Percentiles rank a stretch among this genome's conserved stretches.
Conservation (phyloP, 2,113 vertebrate genomes). For the Microcebus lehilahytsara region DNA sequence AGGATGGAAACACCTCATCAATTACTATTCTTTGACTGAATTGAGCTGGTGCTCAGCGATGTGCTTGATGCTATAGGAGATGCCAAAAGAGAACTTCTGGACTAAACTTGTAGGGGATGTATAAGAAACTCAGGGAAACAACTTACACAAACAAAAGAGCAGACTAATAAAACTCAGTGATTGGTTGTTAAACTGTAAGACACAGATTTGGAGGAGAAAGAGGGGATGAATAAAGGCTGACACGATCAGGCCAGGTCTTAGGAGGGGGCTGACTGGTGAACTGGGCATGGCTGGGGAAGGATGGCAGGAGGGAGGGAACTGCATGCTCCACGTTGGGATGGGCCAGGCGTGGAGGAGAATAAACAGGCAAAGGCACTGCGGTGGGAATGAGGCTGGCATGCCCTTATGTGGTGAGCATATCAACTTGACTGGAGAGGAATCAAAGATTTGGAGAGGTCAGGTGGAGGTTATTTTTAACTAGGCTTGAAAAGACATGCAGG, state of each 20-base stretch:
- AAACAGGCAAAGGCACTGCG: background rate
- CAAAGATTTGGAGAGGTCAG: background rate
- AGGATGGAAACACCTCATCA: background rate
- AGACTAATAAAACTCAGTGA: background rate
- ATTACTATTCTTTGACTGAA: background rate
- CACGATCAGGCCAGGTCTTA: background rate
- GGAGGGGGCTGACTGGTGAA: background rate
- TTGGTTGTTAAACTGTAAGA: background rate
- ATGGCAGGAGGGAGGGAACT: background rate
- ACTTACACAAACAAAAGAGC: background rate
- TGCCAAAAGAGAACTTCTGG: constrained; percentile 10
- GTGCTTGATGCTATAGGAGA: constrained; percentile 10
- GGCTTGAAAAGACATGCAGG: background rate
- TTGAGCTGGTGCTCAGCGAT: background rate
- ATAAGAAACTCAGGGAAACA: background rate
- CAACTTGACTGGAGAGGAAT: background rate
- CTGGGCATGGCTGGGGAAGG: background rate
- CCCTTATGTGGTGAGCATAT: background rate
- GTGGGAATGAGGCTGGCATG: background rate
- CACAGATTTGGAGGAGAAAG: background rate
- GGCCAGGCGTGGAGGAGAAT: background rate
- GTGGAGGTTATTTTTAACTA: background rate
- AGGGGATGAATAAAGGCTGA: background rate
- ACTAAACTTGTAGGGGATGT: background rate
- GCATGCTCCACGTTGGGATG: background rate